Base-by-base conservation (phyloP, 1,140 invertebrate species). In the Drosophila carrolli region DNA sequence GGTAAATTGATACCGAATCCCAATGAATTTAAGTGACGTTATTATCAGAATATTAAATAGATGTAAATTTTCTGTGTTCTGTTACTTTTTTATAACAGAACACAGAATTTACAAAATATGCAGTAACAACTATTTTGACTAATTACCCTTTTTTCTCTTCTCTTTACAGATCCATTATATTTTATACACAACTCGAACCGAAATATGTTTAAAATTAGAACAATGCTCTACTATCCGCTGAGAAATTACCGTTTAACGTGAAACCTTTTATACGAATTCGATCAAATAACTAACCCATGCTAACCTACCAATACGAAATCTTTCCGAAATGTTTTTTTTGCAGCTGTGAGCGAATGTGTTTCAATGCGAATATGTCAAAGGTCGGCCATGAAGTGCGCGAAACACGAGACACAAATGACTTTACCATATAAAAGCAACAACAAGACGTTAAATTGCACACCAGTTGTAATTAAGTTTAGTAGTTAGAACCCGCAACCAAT, bases 291-390 rank as follows among this genome's bases (percentile, higher is more conserved):
- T 37, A 38, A 41, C 35, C 46, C 11, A 23, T 27, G 4, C n/a
- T 23, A 11, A 46, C 1, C 38, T 46, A 23, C n/a, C 40, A 11
- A 3, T 46, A 27, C 46, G 10, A 46, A 61, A 56, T 78, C n/a
- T 14, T 44, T 41, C 8, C 8, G 13, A 60, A 16, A 16, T 54
- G 5, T 23, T 57, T 51, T 51, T 51, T 60, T 60, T 81, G 0
- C 63, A 85, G 81, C 81, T 85, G 81, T 85, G 82, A 86, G 74
- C 78, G 46, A 86, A 85, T 77, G 75, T 88, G 75, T 83, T 73
- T 83, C 80, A 89, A 84, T 80, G 83, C 84, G 84, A 89, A 83
- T 89, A 88, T 88, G 84, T 88, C 83, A 88, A 89, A 88, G 84
- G 84, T 89, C 83, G 84, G 72, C 83, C 83, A 86, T 86, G 82